phyloP scores from a whole-genome alignment of 2,888 invertebrate genomes.

The Brenthis hecate region DNA sequence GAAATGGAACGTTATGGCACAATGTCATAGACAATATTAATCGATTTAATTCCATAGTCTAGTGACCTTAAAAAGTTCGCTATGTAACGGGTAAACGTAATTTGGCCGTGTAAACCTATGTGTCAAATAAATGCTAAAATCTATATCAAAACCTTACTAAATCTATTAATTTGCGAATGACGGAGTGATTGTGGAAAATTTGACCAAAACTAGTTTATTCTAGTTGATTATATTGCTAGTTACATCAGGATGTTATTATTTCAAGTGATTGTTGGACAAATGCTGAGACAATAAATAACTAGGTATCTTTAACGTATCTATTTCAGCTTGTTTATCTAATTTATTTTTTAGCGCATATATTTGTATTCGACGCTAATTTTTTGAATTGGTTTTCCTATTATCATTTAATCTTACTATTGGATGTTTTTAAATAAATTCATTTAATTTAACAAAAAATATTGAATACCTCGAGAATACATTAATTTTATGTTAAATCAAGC shows the following conservation, averaged over 20 bases:
- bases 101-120: conserved; percentile 34
- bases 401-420: not conserved
- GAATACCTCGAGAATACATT: not conserved
- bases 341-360: conserved; percentile 17
- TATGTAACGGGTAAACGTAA: conserved; percentile 22
- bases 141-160: conserved; percentile 34
- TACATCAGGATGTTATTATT: conserved; percentile 33
- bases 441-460: not conserved
- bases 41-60: conserved; percentile 36
- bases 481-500: not conserved
- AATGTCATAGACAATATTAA: conserved; percentile 34
- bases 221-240: conserved; percentile 31
- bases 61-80: conserved; percentile 24
- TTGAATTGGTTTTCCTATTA: conserved; percentile 1
- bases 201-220: conserved; percentile 20
- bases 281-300: conserved; percentile 25
- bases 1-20: conserved; percentile 20
- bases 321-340: conserved; percentile 40
- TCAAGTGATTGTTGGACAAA: conserved; percentile 34
- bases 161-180: conserved; percentile 40
- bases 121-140: conserved; percentile 37
- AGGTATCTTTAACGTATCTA: conserved; percentile 35
- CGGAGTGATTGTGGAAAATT: conserved; percentile 44
- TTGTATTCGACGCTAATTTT: conserved; percentile 1
- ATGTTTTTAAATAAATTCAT: not conserved